Evolutionary conservation across 2,113 vertebrate genomes (phyloP), one percentile per base, ranked within the genome.

Genomic region (Zingel zingel): DNA sequence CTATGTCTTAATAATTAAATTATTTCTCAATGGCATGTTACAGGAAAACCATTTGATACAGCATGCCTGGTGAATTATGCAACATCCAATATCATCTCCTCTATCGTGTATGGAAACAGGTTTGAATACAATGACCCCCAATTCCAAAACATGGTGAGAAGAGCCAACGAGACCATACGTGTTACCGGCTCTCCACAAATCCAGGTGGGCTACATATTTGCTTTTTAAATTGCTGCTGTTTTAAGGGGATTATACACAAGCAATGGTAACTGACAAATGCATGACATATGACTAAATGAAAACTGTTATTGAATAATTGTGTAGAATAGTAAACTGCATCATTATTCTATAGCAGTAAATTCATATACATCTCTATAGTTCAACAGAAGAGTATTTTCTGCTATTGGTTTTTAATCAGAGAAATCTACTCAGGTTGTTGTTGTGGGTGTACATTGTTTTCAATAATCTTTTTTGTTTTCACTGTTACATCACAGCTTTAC

Each of bases 81-180:
- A 3, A 89, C 94, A 7, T 93, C 93, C 77, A 96, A 95, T 71
- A 89, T 95, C 19, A 94, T 96, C 75, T 95, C 87, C 2, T 84
- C 92, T 0, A 90, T 96, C 12, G 90, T 95, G 50, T 96, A 93
- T 7, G 95, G 95, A 61, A 91, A 85, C 73, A 90, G 95, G 63
- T 96, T 96, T 86, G 92, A 95, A 43, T 92, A 96, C 62, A 48
- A 47, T n/a, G 94, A 96, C 53, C 86, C 71, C 0, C 21, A 1
- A 13, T 95, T 95, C 47, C 70, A 21, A 69, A 56, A 36, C 11
- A 33, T 95, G 90, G 89, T 96, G 51, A 19, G 39, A 53, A 77
- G 84, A 84, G 63, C 56, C 69, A 93, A 89, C 6, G 88, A 93
- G 7, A 83, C 0, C 16, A 58, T 94, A n/a, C 62, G 57, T 0